Evolutionary conservation across 2,113 vertebrate genomes (phyloP).

Genomic region (Falcunculus frontatus): DNA sequence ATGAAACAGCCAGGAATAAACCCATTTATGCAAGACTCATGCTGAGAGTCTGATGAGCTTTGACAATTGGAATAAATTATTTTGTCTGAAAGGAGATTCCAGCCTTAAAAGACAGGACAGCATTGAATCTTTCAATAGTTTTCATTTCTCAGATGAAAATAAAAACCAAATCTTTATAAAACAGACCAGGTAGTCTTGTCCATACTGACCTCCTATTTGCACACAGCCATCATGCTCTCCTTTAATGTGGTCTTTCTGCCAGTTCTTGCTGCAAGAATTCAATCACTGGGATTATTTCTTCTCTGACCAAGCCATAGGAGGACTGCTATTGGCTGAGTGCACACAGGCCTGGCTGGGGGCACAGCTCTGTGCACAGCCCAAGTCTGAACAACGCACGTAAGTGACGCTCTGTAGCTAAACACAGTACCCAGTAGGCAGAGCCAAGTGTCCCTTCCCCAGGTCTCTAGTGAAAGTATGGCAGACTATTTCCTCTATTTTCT

Average conservation of each 20-base stretch:
- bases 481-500: neutral
- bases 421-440: neutral
- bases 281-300: neutral
- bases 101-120: neutral
- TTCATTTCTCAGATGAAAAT: neutral
- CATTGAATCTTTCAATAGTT: neutral
- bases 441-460: neutral
- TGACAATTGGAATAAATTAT: constrained; percentile 58
- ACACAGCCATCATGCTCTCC: neutral
- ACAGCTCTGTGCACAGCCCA: accelerated
- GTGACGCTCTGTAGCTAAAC: neutral
- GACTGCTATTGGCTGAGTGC: neutral
- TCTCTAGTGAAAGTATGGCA: neutral
- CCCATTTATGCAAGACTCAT: constrained; percentile 33
- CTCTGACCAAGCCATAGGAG: neutral
- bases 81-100: constrained; percentile 39
- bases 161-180: neutral
- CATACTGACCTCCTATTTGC: neutral
- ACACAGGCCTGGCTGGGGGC: accelerated
- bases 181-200: neutral
- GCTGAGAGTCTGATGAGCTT: constrained; percentile 50
- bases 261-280: neutral
- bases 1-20: constrained; percentile 52
- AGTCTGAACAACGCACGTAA: accelerated
- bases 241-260: neutral